Conservation (phyloP, 2,113 vertebrate genomes). For the Aramus guarauna region DNA sequence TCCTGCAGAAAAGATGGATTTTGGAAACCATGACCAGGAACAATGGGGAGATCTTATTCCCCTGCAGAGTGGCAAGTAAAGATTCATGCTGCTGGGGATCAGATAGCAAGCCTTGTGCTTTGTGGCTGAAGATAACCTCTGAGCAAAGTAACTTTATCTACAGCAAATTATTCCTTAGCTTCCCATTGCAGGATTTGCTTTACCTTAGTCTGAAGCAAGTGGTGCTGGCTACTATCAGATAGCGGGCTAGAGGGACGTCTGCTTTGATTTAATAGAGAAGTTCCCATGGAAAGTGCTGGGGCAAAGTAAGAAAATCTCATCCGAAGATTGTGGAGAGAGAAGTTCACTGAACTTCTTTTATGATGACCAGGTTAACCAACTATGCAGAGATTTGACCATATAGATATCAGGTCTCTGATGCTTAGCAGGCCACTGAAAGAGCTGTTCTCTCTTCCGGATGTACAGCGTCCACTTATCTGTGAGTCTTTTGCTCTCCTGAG, state of each 20-base stretch:
- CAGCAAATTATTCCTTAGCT: constrained; percentile 51
- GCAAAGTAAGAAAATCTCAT: constrained; percentile 19
- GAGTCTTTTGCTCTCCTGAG: not conserved
- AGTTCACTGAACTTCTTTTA: constrained; percentile 15
- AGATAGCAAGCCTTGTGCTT: constrained; percentile 37
- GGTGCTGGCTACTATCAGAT: constrained; percentile 20
- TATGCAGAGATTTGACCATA: not conserved
- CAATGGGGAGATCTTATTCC: not conserved
- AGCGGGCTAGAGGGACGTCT: not conserved
- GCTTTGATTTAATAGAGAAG: constrained; percentile 49
- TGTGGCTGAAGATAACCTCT: constrained; percentile 53
- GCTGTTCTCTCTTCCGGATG: not conserved
- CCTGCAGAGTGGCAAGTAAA: constrained; percentile 12
- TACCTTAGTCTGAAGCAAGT: constrained; percentile 29
- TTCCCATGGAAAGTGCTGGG: not conserved
- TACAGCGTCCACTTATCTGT: not conserved
- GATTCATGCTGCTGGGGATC: constrained; percentile 9
- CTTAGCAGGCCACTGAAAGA: not conserved
- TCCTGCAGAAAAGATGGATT: not conserved
- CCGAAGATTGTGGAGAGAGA: not conserved
- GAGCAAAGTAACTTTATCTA: constrained; percentile 54
- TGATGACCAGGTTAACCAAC: not conserved
- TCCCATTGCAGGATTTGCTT: constrained; percentile 51
- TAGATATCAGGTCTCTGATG: not conserved
- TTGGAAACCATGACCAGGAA: not conserved